phyloP scores from a whole-genome alignment of 92 coral and sea anemone species.

The Parazoanthus swiftii region DNA sequence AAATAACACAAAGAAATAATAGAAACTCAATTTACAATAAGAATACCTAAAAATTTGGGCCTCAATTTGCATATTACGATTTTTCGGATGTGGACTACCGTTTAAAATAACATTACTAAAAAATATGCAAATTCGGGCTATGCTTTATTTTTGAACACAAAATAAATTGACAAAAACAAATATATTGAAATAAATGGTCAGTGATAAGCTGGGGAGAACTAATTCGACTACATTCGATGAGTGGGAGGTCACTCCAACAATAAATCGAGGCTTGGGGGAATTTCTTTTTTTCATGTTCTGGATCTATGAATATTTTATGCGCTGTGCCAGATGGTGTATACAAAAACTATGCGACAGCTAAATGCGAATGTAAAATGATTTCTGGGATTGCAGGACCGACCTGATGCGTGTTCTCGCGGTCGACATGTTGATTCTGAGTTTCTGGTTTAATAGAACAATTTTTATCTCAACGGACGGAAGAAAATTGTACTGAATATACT shows the following conservation, averaged over 20 bases:
- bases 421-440: slow-evolving; percentile 26
- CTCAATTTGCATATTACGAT: slow-evolving; percentile 31
- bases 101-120: slow-evolving; percentile 3
- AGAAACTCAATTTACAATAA: slow-evolving; percentile 25
- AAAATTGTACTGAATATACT: background rate
- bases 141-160: background rate
- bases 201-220: background rate
- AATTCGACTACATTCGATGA: background rate
- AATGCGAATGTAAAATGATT: slow-evolving; percentile 1
- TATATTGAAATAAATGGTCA: background rate
- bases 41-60: background rate
- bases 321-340: slow-evolving; percentile 26
- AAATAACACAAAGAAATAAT: background rate
- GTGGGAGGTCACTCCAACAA: slow-evolving; percentile 16
- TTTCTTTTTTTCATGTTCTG: background rate
- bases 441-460: slow-evolving; percentile 11
- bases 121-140: background rate
- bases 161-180: background rate
- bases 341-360: background rate
- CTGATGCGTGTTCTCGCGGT: slow-evolving; percentile 2
- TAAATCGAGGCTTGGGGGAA: slow-evolving; percentile 15
- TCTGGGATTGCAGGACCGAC: background rate
- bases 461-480: background rate
- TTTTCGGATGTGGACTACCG: background rate
- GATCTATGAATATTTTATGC: slow-evolving; percentile 40